These are phyloP conservation scores for Aproaerema taeniolella DNA, from an alignment of 2,888 invertebrate species.

Conservation along the genomic window DNA sequence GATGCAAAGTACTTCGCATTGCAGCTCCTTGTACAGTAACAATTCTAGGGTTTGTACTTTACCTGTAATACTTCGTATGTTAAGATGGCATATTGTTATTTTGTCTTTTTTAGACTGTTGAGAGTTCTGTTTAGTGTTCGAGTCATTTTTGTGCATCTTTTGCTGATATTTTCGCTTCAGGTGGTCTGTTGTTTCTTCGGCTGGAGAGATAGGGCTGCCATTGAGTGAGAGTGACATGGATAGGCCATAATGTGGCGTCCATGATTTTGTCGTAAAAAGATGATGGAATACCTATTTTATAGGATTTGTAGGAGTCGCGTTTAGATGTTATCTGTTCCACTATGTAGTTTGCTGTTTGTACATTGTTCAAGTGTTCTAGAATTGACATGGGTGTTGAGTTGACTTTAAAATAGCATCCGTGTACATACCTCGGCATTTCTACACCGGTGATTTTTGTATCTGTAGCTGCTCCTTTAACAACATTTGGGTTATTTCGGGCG, in stretches of 20 bases:
- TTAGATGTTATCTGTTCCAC: constrained; percentile 5
- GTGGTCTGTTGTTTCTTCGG: no score
- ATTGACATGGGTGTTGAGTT: background rate
- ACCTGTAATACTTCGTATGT: background rate
- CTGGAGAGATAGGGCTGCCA: constrained; percentile 3
- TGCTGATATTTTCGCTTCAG: background rate
- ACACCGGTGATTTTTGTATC: background rate
- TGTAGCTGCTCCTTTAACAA: background rate
- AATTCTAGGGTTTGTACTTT: background rate
- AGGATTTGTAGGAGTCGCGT: constrained; percentile 1
- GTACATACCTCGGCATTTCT: background rate
- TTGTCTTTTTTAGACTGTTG: no score
- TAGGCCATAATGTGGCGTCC: background rate
- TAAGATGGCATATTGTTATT: background rate
- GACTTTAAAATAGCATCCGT: constrained; percentile 5
- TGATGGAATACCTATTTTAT: constrained; percentile 5
- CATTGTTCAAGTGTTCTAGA: background rate
- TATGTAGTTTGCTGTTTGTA: background rate
- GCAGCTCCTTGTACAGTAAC: background rate
- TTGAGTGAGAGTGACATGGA: background rate
- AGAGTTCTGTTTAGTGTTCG: no score
- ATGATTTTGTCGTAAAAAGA: background rate
- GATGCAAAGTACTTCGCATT: background rate
- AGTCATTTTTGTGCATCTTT: background rate
- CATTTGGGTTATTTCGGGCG: no score